Percentiles rank a stretch among this genome's conserved stretches.
Conservation (phyloP, 2,797 vertebrate species). For the Melanotaenia trifasciata region DNA sequence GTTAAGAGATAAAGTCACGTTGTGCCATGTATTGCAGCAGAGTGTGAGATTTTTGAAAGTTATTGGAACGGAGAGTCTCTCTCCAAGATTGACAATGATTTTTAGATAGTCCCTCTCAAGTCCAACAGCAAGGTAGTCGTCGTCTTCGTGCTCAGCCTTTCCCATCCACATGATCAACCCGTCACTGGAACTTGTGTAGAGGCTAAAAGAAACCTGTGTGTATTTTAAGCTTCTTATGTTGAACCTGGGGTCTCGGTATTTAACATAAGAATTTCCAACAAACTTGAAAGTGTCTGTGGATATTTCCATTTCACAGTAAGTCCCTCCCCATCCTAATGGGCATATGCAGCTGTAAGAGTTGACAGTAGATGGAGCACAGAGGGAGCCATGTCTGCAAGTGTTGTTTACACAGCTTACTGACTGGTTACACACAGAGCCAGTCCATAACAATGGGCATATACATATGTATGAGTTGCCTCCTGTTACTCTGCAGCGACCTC, state of each 20-base stretch:
- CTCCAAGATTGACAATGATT: constrained; percentile 88
- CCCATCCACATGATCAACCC: constrained; percentile 89
- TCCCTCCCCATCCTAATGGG: constrained; percentile 85
- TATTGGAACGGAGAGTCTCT: constrained; percentile 80
- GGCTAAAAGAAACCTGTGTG: constrained; percentile 85
- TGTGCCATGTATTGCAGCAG: constrained; percentile 84
- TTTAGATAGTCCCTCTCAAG: constrained; percentile 82
- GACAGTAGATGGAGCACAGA: constrained; percentile 75
- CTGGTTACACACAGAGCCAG: constrained; percentile 81
- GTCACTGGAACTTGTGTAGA: constrained; percentile 75
- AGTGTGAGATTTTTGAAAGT: constrained; percentile 61
- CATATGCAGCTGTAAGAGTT: constrained; percentile 85
- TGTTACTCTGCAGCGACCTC: constrained; percentile 77
- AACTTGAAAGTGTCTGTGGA: constrained; percentile 80
- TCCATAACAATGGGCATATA: constrained; percentile 81
- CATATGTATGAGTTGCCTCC: constrained; percentile 79
- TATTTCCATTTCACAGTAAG: constrained; percentile 78
- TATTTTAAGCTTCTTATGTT: constrained; percentile 79
- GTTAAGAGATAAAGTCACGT: constrained; percentile 81
- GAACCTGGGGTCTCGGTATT: constrained; percentile 83
- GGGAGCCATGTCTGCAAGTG: constrained; percentile 79
- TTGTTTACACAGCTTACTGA: constrained; percentile 80
- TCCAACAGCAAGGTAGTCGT: constrained; percentile 89
- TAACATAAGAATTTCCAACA: constrained; percentile 87
- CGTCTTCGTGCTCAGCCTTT: constrained; percentile 83